Evolutionary conservation across 1,140 invertebrate genomes (phyloP).

Genomic region (Papilio polyxenes): DNA sequence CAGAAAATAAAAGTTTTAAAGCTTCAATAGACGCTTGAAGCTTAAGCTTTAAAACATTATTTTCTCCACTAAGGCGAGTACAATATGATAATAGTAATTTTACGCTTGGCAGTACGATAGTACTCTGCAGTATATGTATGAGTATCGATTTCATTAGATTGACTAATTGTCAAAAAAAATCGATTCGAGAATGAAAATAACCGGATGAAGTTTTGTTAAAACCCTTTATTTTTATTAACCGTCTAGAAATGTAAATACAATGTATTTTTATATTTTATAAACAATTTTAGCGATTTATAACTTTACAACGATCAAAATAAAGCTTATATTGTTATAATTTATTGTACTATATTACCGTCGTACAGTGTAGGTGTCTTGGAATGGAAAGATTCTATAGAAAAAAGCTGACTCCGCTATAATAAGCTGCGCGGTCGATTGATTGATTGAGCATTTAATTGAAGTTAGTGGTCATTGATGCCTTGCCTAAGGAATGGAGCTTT

Average conservation of each 20-base stretch:
- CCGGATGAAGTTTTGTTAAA: conserved; percentile 71
- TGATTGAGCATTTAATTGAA: conserved; percentile 67
- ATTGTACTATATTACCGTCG: conserved; percentile 43
- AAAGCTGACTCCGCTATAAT: conserved; percentile 60
- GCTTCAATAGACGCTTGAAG: too few species aligned
- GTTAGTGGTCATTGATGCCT: conserved; percentile 52
- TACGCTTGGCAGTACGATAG: conserved; percentile 47
- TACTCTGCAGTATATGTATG: conserved; percentile 54
- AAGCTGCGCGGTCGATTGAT: conserved; percentile 59
- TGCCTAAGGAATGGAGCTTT: conserved; percentile 15
- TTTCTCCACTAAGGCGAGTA: conserved; percentile 43
- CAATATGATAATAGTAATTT: conserved; percentile 72
- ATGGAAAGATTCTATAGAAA: conserved; percentile 63
- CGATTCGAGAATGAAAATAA: conserved; percentile 48
- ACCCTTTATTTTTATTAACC: conserved; percentile 61
- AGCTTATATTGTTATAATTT: conserved; percentile 40
- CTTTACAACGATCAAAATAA: conserved; percentile 32
- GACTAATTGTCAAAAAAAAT: conserved; percentile 70
- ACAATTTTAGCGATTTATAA: conserved; percentile 43
- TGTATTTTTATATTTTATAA: conserved; percentile 44
- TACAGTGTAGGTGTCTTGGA: conserved; percentile 58
- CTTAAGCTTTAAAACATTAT: neutral
- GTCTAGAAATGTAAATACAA: conserved; percentile 70
- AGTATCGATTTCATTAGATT: conserved; percentile 76
- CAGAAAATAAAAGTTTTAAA: too few species aligned